These are phyloP conservation scores for Cheilosia soror DNA, from an alignment of 2,888 invertebrate species.

Conservation along the genomic window DNA sequence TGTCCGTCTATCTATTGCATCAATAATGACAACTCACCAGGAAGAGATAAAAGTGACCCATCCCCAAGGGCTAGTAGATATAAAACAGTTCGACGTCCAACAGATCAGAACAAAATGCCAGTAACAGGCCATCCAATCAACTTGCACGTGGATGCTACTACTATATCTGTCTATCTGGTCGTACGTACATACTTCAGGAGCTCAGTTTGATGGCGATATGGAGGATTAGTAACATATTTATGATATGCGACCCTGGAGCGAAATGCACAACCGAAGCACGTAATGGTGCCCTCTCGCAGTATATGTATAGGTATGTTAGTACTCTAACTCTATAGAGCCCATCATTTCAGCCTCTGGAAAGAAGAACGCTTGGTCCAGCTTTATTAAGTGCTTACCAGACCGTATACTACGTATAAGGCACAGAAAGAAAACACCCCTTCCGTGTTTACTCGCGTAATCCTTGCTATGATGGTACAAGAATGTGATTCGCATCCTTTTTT, in stretches of 20 bases:
- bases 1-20: slow-evolving; percentile 62
- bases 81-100: slow-evolving; percentile 42
- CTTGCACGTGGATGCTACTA: slow-evolving; percentile 7
- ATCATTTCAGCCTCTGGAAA: slow-evolving; percentile 25
- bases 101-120: slow-evolving; percentile 43
- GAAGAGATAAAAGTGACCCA: slow-evolving; percentile 13
- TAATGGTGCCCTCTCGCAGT: slow-evolving; percentile 13
- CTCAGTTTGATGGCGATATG: slow-evolving; percentile 48
- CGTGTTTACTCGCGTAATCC: slow-evolving; percentile 57
- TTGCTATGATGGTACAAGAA: slow-evolving; percentile 32
- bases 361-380: slow-evolving; percentile 35
- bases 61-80: slow-evolving; percentile 11
- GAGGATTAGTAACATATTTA: slow-evolving; percentile 67
- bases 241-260: slow-evolving; percentile 57
- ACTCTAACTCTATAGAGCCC: slow-evolving; percentile 7
- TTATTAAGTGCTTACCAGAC: slow-evolving; percentile 43
- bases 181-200: slow-evolving; percentile 6
- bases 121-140: slow-evolving; percentile 57
- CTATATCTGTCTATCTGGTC: slow-evolving; percentile 9
- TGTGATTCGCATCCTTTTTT: slow-evolving; percentile 35
- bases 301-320: background rate
- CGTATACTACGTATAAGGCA: background rate
- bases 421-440: slow-evolving; percentile 19
- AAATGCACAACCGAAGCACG: slow-evolving; percentile 43
- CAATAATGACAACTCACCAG: slow-evolving; percentile 60